Conservation (phyloP, 2,797 vertebrate species). For the Pteronotus mesoamericanus region DNA sequence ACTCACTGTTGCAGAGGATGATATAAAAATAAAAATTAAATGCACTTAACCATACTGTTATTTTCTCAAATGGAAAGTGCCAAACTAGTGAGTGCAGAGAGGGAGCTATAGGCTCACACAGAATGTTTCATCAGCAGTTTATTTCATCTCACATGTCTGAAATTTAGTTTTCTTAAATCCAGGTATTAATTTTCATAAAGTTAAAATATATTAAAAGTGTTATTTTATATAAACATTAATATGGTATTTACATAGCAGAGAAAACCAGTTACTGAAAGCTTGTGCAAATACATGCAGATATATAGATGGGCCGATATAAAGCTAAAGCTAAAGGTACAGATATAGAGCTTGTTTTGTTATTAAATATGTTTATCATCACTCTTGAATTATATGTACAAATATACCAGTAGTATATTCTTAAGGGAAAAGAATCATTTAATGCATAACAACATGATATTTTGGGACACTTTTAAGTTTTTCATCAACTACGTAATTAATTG, state of each 20-base stretch:
- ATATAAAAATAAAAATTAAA: not conserved
- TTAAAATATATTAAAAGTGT: not conserved
- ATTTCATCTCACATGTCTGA: not conserved
- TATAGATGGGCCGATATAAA: not conserved
- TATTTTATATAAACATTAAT: not conserved
- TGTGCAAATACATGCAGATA: not conserved
- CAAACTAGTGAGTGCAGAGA: not conserved
- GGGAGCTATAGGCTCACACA: not conserved
- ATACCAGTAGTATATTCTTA: not conserved
- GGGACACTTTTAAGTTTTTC: not conserved
- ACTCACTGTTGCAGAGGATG: not conserved
- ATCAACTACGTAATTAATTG: not conserved
- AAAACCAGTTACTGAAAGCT: not conserved
- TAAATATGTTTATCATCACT: not conserved
- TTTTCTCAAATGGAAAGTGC: not conserved
- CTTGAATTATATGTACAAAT: not conserved
- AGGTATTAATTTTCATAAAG: not conserved
- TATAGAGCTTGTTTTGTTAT: not conserved
- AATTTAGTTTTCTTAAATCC: not conserved
- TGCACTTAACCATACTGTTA: not conserved
- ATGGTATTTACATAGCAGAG: too few relatives aligned
- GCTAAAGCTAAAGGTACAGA: not conserved
- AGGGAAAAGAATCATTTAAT: not conserved
- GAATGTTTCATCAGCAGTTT: not conserved
- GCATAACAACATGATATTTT: not conserved